Evolutionary conservation across 2,797 vertebrate genomes (phyloP).

Genomic region (Monodelphis domestica): DNA sequence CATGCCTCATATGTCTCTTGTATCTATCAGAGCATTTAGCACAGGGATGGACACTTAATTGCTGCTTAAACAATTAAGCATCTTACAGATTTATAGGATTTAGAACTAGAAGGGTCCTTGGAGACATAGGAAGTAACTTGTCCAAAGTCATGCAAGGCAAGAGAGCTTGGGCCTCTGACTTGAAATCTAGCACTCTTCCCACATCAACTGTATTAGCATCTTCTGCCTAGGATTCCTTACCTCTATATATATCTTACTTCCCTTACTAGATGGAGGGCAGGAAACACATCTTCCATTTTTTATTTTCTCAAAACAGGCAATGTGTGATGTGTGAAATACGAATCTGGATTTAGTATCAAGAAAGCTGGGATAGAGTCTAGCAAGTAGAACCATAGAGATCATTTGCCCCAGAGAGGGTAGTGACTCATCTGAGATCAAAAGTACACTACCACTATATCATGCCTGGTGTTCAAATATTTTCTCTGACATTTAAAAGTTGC

Average conservation of each 20-base stretch:
- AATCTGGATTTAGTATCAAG: too few species aligned
- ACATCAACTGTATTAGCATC: not conserved
- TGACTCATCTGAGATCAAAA: not conserved
- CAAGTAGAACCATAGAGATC: not conserved
- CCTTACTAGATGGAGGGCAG: not conserved
- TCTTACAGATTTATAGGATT: not conserved
- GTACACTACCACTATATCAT: not conserved
- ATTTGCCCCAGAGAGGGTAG: not conserved
- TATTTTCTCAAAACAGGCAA: not conserved
- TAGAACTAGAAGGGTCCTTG: too few species aligned
- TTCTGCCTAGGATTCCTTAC: not conserved
- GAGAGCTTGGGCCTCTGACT: not conserved
- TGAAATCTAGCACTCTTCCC: not conserved
- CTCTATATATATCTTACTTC: not conserved
- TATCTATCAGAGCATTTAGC: not conserved
- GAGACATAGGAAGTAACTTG: not conserved
- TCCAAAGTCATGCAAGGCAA: not conserved
- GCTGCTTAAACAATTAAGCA: not conserved
- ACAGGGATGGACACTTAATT: not conserved
- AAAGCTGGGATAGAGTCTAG: too few species aligned
- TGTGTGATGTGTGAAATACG: not conserved
- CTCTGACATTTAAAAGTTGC: too few species aligned
- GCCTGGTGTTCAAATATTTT: not conserved
- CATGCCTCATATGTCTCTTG: not conserved
- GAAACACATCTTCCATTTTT: not conserved